Base-by-base conservation (phyloP, 2,113 vertebrate species). In the Odocoileus virginianus region DNA sequence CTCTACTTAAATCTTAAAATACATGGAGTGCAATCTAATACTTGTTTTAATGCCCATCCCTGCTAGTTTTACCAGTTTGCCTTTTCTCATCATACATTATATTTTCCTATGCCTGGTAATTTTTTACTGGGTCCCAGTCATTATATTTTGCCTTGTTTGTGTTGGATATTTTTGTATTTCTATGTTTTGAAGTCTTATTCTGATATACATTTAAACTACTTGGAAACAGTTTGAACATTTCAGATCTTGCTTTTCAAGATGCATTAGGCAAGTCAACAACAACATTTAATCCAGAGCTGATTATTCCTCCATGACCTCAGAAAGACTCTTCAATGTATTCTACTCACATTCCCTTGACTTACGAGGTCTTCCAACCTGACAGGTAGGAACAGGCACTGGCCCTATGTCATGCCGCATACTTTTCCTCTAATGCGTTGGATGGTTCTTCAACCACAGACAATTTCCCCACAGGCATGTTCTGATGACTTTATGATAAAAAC, bases 391-490 rank as follows among this genome's bases (percentile, higher is more conserved):
- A 57, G 17, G 19, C 40, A 52, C 3, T 3, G 23, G 54, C 47
- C 27, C 12, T 52, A 2, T 25, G 11, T 14, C 12, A 17, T 19
- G 4, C 4, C 54, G 50, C 25, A 17, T 50, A 45, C 27, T n/a
- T 64, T 57, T 61, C 3, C 6, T 83, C 36, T 83, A 40, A 61
- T 57, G 4, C 10, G 45, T 50, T 54, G 9, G 7, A 7, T 43
- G 21, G 0, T 17, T 92, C 33, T 9, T 5, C 6, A 86, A 28
- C 3, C 33, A 50, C 2, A 28, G 9, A 2, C 3, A 50, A 1
- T 67, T 83, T 52, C 4, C n/a, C 13, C 11, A 64, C 10, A 54
- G 9, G 11, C 30, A 7, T 33, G 10, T 40, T 67, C 30, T 81
- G 7, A 47, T 43, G 47, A 50, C 17, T 40, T 1, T 15, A 45